Percentiles rank a stretch among this genome's conserved stretches.
phyloP scores from a whole-genome alignment of 64 coral and sea anemone species.

The Pocillopora damicornis region DNA sequence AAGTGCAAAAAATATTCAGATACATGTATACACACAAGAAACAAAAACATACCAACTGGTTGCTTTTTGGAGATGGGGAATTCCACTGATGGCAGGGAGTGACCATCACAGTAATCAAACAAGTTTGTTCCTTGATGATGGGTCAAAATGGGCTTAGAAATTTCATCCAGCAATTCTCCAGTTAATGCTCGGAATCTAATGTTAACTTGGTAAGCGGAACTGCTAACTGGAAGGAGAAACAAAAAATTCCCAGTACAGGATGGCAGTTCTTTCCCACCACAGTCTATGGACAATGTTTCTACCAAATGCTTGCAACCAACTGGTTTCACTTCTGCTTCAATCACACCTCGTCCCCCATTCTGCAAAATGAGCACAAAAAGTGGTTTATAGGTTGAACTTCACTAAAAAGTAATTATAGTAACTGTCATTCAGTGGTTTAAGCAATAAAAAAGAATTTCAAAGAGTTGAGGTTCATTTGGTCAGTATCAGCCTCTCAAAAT shows the following conservation, averaged over 20 bases:
- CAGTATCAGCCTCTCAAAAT: too few species aligned
- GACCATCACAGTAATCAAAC: conserved; percentile 7
- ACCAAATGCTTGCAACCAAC: neutral
- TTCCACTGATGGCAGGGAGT: neutral
- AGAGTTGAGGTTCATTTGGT: too few species aligned
- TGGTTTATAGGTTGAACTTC: neutral
- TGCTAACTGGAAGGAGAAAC: conserved; percentile 21
- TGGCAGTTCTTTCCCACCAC: conserved; percentile 2
- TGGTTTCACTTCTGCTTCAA: conserved; percentile 23
- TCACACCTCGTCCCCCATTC: neutral
- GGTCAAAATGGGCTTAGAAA: neutral
- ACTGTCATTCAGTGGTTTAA: too few species aligned
- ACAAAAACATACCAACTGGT: neutral
- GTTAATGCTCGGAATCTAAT: conserved; percentile 4
- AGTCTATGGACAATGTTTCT: neutral
- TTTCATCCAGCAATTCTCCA: conserved; percentile 13
- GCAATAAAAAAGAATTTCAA: too few species aligned
- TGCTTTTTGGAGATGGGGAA: conserved; percentile 10
- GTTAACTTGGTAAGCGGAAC: neutral
- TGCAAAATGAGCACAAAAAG: neutral
- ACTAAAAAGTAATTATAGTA: too few species aligned
- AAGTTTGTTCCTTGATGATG: neutral
- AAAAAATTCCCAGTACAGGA: neutral
- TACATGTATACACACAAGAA: neutral
- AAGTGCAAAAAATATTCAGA: neutral